Base-by-base conservation (phyloP, 2,888 invertebrate genomes). In the Lochmaea crataegi region DNA sequence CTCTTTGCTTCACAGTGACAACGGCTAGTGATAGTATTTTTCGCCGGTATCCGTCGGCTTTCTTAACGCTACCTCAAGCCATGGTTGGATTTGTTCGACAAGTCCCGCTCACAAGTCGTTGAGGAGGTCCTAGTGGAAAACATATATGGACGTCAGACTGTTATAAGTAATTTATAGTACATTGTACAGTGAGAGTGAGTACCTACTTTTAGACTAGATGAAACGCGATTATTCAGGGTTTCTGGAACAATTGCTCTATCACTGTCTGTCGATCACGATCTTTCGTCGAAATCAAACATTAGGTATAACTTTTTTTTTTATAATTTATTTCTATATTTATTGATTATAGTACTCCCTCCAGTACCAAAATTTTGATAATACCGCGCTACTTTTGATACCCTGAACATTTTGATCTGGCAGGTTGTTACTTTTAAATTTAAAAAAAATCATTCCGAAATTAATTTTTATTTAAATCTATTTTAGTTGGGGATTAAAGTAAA, bases 1-100 rank as follows among this genome's bases (percentile, higher is more conserved):
- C 92, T 90, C 90, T 83, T 78, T 87, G 72, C 84, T 87, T 78
- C 87, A 87, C 81, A 87, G 85, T 82, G 87, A 87, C 82, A 87
- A 87, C 84, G 87, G 87, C 85, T 87, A 87, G 82, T 83, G 83
- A 82, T 78, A 70, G 51, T 70, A 75, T 76, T 76, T 71, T 56
- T 71, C 68, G 77, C 77, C 81, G 78, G 78, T 78, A 76, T 77
- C 80, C 81, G 79, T 78, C 79, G 78, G 77, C 74, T 76, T 71
- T 77, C 70, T 79, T 78, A 69, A 76, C 80, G 82, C 83, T 84
- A 84, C 84, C 84, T 84, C 84, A 84, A 80, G 82, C 79, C 77
- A 76, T 64, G 66, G 73, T 73, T 68, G 72, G 71, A 75, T 76
- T 72, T 67, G 58, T 58, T 74, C 61, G 53, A 61, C 71, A 67